Evolutionary conservation across 1,140 invertebrate species (phyloP), one percentile per base, ranked within the genome.

Genomic region (Neodiprion fabricii): DNA sequence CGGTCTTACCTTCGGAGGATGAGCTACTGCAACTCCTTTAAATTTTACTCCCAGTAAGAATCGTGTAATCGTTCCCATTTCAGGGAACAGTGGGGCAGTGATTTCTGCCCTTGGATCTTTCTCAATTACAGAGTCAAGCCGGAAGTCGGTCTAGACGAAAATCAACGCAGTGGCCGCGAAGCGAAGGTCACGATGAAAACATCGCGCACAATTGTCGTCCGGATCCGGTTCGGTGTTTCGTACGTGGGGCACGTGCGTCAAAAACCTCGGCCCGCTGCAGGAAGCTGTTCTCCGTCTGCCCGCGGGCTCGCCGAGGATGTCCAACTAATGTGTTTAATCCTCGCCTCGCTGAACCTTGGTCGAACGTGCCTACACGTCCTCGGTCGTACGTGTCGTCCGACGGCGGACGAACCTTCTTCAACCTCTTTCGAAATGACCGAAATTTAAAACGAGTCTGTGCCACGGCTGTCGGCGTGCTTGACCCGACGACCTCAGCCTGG

Each of bases 221-320:
- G 53, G 53, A 61, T 61, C 53, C 11, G 53, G 11, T 40, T 3
- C 53, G 53, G 11, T 17, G 53, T 3, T 61, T 61, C 53, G 53
- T 61, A 61, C 53, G 53, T 61, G 53, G 53, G 53, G 53, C 53
- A 61, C 53, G 53, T 61, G 53, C 53, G 53, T 61, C 53, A 61
- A 61, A 61, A 61, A 61, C 53, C 53, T 61, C 53, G 53, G 8
- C 11, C 28, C 28, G 28, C 28, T 40, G 3, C 11, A 61, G 53
- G 53, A 61, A 61, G 53, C 11, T 9, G 53, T 61, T 61, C 53
- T 17, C 53, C 53, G 53, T 14, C 5, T 17, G 53, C 53, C 53
- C n/a, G 0, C 4, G 53, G 53, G 53, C n/a, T 61, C 53, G 11
- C 53, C 53, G 53, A 61, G 53, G n/a, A 61, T 61, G 53, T 61